phyloP scores from a whole-genome alignment of 2,888 invertebrate genomes.

The Caenorhabditis sinica region DNA sequence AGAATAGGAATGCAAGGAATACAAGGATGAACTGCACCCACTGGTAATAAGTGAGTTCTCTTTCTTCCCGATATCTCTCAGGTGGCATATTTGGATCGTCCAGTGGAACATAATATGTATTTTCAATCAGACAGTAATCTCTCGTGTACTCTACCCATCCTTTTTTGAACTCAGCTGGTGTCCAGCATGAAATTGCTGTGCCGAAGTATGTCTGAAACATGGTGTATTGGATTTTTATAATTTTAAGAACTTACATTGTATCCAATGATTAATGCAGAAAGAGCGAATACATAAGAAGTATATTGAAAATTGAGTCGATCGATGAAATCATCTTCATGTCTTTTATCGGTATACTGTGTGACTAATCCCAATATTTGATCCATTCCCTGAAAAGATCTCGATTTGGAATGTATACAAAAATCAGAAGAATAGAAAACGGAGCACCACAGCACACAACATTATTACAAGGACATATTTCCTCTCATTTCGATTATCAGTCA shows the following conservation, averaged over 20 bases:
- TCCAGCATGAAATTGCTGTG: constrained; percentile 81
- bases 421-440: neutral
- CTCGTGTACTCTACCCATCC: constrained; percentile 85
- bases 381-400: constrained; percentile 47
- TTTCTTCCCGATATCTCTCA: constrained; percentile 68
- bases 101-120: constrained; percentile 84
- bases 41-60: constrained; percentile 80
- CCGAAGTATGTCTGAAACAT: constrained; percentile 72
- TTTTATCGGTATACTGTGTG: constrained; percentile 36
- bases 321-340: constrained; percentile 84
- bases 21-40: constrained; percentile 84
- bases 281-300: constrained; percentile 84
- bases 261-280: constrained; percentile 84
- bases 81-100: constrained; percentile 75
- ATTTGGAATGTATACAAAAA: neutral
- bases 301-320: constrained; percentile 85
- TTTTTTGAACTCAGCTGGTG: constrained; percentile 80
- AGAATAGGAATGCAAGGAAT: constrained; percentile 81
- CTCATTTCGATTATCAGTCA: constrained; percentile 50
- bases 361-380: constrained; percentile 65
- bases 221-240: too few relatives aligned
- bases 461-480: constrained; percentile 20
- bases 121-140: constrained; percentile 85
- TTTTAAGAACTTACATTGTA: constrained; percentile 62
- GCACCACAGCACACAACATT: constrained; percentile 27